Evolutionary conservation across 2,797 vertebrate species (phyloP), one percentile per base, ranked within the genome.

Genomic region (Halcyon badia): DNA sequence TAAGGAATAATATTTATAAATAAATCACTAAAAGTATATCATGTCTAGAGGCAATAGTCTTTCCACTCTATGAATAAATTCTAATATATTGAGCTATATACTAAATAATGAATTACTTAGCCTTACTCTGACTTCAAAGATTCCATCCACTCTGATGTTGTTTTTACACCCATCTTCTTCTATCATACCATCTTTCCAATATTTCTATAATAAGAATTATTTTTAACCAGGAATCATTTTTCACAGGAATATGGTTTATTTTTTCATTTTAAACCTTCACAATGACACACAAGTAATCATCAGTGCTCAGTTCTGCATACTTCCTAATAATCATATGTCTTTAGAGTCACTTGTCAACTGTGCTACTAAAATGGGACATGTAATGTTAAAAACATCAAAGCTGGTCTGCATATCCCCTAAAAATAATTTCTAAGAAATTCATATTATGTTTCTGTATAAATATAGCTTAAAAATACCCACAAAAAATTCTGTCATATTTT

Each of bases 31-130:
- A 24, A 70, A 60, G 35, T 17, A 25, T 82, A 52, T 80, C 0
- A 42, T 69, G 15, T 86, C 54, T 91, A 28, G 42, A 95, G 54
- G 46, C 62, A 87, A 54, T 35, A 83, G 42, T 62, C 39, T 69
- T 90, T 82, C 41, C 15, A 76, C 15, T 3, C 15, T 66, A 28
- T 70, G 31, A 95, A 90, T n/a, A 89, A 83, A 92, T 94, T 84
- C 41, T 79, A 58, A 76, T 84, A n/a, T 90, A 69, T 30, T 84
- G 31, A 90, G 25, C 14, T 25, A 80, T 70, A 73, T 42, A 82
- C 14, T 82, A 46, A 89, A 51, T 56, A 89, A 90, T 95, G 9
- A 76, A 92, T 90, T 92, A 83, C 71, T 90, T 95, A 80, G 4
- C 10, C 10, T 84, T 82, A 65, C 16, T 87, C 51, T 79, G 31